A percentile compares a stretch with the other conserved stretches of the same genome.
Evolutionary conservation across 2,113 vertebrate genomes (phyloP).

Genomic region (Gallinago paraguaiae): DNA sequence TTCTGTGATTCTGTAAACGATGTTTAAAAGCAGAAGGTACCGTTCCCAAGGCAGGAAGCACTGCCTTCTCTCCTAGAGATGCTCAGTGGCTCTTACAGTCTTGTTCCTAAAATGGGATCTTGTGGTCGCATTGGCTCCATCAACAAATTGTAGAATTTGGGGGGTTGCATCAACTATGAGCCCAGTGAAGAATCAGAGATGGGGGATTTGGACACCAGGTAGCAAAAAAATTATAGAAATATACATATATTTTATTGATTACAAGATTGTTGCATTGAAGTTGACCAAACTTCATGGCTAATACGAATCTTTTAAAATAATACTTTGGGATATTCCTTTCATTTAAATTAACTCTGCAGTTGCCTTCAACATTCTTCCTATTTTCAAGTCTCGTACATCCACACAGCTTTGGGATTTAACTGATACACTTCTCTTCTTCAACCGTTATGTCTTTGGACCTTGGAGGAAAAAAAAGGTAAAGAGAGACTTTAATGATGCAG

Average conservation of each 20-base stretch:
- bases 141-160: background rate
- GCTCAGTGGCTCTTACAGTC: background rate
- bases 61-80: background rate
- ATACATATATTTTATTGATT: background rate
- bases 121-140: background rate
- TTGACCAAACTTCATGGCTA: background rate
- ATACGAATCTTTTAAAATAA: background rate
- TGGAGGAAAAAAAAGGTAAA: background rate
- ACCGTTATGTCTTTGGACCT: constrained; percentile 19
- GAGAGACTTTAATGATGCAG: background rate
- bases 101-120: background rate
- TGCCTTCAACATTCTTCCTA: background rate
- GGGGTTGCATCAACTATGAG: background rate
- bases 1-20: background rate
- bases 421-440: constrained; percentile 5
- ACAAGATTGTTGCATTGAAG: background rate
- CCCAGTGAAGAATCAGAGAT: background rate
- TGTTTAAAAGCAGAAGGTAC: background rate
- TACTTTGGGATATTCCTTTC: background rate
- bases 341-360: background rate
- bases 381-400: background rate
- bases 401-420: background rate
- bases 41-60: background rate
- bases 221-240: background rate
- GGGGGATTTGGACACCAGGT: background rate